Evolutionary conservation across 2,888 invertebrate genomes (phyloP), one percentile per base, ranked within the genome.

Genomic region (Nemotelus nigrinus): DNA sequence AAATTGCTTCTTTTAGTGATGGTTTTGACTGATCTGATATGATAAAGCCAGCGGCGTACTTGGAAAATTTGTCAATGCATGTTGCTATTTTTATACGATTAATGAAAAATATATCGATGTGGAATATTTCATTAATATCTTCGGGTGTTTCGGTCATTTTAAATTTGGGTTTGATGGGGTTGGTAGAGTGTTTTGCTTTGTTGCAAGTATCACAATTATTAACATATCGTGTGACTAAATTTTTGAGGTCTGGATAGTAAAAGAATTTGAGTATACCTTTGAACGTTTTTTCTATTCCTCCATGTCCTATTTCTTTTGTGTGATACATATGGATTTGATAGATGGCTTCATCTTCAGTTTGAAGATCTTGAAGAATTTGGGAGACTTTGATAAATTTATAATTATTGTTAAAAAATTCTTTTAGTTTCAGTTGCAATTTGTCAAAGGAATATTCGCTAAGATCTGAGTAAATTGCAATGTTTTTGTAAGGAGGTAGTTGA

Each of bases 151-250:
- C 63, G 5, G 63, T 60, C n/a, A 60, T 60, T 60, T 60, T n/a
- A 60, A 60, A 60, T 60, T 60, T 60, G 8, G 65, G 45, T 65
- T 65, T 65, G 8, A 65, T 65, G 6, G 65, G 47, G 45, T 65
- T 65, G 45, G 65, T 45, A 2, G 65, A 65, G 10, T 65, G 65
- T 65, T 65, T 65, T 3, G 39, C 65, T 45, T 3, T 65, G 25
- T 65, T 65, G 10, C 65, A 65, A 8, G 25, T 65, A 10, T 65
- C 45, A 65, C 65, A 65, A 44, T 65, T 65, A 44, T 65, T 65
- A n/a, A 64, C 64, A 43, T 64, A 41, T 4, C 64, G 64, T 39
- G 64, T 64, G 6, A 64, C 64, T n/a, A 64, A 64, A 41, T 64
- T 64, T 64, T 64, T 39, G 3, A 64, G 5, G 43, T 41, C 43